These are phyloP conservation scores for Hemicordylus capensis DNA, from an alignment of 2,113 vertebrate genomes.

Conservation along the genomic window DNA sequence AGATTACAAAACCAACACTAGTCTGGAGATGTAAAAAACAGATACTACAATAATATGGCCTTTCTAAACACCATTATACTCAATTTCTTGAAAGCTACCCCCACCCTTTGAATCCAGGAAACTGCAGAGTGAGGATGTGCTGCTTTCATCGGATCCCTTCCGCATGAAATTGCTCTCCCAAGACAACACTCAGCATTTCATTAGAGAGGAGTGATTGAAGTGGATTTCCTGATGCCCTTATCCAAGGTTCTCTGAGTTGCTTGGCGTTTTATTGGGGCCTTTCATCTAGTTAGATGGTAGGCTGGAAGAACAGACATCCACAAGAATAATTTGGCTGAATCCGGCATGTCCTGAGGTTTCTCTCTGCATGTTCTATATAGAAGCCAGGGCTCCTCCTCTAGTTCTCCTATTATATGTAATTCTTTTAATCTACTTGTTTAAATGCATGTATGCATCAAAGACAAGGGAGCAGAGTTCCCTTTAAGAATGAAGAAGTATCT, in stretches of 20 bases:
- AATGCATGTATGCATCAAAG: background rate
- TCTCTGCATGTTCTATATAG: background rate
- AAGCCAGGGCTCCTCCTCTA: too few species aligned
- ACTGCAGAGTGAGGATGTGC: constrained; percentile 38
- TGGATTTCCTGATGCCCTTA: constrained; percentile 42
- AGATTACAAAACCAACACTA: constrained; percentile 56
- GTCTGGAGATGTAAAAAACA: constrained; percentile 54
- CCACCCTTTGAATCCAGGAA: constrained; percentile 66
- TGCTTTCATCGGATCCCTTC: constrained; percentile 40
- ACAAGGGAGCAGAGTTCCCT: background rate
- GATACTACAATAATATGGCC: constrained; percentile 31
- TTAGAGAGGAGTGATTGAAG: constrained; percentile 59
- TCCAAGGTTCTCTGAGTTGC: constrained; percentile 38
- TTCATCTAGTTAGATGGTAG: background rate
- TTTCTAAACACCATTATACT: constrained; percentile 10
- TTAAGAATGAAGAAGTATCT: background rate
- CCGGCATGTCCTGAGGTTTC: background rate
- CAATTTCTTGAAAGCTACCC: constrained; percentile 48
- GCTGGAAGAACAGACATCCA: constrained; percentile 22
- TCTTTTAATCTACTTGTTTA: background rate
- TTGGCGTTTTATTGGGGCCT: constrained; percentile 24
- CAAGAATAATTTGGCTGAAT: constrained; percentile 29
- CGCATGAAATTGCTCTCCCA: constrained; percentile 29
- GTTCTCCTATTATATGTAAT: background rate
- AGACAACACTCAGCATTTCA: constrained; percentile 31